Percentiles rank a stretch among this genome's conserved stretches.
Conservation (phyloP, 2,888 invertebrate species). For the Drosophila maculinotata region DNA sequence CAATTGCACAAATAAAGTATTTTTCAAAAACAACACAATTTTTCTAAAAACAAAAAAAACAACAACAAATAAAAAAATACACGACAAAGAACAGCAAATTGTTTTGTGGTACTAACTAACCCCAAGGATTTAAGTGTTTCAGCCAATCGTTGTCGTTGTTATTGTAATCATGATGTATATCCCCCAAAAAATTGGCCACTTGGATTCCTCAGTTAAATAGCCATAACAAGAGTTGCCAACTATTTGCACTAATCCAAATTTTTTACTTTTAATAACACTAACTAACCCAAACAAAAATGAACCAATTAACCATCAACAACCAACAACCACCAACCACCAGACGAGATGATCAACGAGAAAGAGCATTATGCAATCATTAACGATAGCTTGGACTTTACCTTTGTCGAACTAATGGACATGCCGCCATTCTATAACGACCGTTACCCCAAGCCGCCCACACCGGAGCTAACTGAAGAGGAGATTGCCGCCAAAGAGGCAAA, state of each 20-base stretch:
- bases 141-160: slow-evolving; percentile 26
- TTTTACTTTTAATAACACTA: slow-evolving; percentile 46
- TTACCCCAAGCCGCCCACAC: slow-evolving; percentile 85
- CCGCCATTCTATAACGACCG: slow-evolving; percentile 85
- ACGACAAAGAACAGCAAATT: not conserved
- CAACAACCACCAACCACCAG: slow-evolving; percentile 84
- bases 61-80: not conserved
- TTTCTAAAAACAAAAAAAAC: slow-evolving; percentile 8
- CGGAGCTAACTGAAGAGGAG: slow-evolving; percentile 84
- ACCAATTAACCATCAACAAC: slow-evolving; percentile 32
- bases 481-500: slow-evolving; percentile 79
- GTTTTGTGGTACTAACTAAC: slow-evolving; percentile 10
- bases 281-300: slow-evolving; percentile 34
- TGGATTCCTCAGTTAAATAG: slow-evolving; percentile 40
- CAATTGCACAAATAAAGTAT: slow-evolving; percentile 84
- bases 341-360: slow-evolving; percentile 94
- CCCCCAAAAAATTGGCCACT: slow-evolving; percentile 42
- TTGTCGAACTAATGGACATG: slow-evolving; percentile 91
- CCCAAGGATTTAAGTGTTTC: slow-evolving; percentile 13
- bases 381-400: slow-evolving; percentile 96
- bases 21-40: slow-evolving; percentile 64
- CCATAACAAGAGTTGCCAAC: slow-evolving; percentile 35
- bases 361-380: slow-evolving; percentile 97
- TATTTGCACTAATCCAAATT: slow-evolving; percentile 58
- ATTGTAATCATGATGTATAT: slow-evolving; percentile 24